These are phyloP conservation scores for Rattus rattus DNA, from an alignment of 2,113 vertebrate species.

Conservation along the genomic window DNA sequence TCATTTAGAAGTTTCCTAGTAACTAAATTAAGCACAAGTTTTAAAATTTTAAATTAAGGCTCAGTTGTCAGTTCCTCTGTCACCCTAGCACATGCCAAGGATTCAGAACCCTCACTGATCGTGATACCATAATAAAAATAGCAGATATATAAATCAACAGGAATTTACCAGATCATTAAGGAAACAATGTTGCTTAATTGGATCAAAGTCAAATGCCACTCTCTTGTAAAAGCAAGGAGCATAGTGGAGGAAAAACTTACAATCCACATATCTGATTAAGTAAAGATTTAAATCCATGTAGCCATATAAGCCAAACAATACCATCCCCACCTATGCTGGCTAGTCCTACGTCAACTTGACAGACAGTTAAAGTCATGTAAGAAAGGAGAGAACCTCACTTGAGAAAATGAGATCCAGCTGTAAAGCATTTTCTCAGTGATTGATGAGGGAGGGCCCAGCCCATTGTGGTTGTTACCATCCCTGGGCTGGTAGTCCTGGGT, in stretches of 20 bases:
- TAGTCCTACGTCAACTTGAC: background rate
- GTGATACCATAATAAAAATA: background rate
- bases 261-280: background rate
- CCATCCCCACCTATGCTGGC: background rate
- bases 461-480: background rate
- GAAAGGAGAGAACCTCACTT: background rate
- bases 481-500: background rate
- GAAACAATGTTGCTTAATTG: background rate
- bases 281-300: background rate
- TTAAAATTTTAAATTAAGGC: background rate
- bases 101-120: background rate
- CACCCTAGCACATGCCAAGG: background rate
- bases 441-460: too few species aligned
- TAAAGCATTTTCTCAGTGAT: background rate
- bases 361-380: background rate
- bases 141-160: background rate
- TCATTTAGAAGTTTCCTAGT: background rate
- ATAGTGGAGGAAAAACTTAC: background rate
- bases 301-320: background rate
- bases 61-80: background rate
- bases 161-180: background rate
- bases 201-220: background rate
- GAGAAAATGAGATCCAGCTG: background rate
- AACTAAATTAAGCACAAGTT: background rate
- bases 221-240: background rate